Evolutionary conservation across 92 coral and sea anemone species (phyloP).

Genomic region (Zoanthus gigantus): DNA sequence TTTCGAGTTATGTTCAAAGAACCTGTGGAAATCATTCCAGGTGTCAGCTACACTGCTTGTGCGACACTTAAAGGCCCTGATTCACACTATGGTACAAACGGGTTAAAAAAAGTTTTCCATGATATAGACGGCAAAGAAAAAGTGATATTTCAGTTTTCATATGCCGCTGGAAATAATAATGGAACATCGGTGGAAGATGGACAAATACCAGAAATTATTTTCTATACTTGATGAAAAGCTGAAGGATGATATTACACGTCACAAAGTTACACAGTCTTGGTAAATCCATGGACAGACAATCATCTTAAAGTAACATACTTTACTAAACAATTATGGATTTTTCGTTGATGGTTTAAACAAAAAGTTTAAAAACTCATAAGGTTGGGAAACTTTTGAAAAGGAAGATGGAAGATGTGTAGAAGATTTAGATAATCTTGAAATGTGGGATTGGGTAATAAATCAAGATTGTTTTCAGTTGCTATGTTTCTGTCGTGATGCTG

Average conservation of each 20-base stretch:
- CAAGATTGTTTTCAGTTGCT: no score
- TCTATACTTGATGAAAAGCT: conserved; percentile 77
- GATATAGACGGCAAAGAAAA: conserved; percentile 87
- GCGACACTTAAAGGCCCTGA: conserved; percentile 97
- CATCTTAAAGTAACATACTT: no score
- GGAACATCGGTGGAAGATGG: conserved; percentile 99
- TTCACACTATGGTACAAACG: conserved; percentile 96
- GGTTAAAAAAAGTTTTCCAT: conserved; percentile 84
- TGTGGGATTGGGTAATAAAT: no score
- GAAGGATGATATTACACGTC: background rate
- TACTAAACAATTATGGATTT: no score
- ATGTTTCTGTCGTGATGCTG: no score
- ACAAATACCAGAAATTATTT: conserved; percentile 96
- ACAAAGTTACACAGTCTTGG: background rate
- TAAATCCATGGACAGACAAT: background rate
- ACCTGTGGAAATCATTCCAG: conserved; percentile 86
- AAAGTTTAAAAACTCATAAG: no score
- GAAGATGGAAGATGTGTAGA: no score
- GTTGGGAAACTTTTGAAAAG: no score
- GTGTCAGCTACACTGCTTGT: conserved; percentile 84
- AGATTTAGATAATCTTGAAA: no score
- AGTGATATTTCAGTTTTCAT: conserved; percentile 88
- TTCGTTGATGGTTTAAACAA: no score
- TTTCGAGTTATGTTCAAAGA: conserved; percentile 98
- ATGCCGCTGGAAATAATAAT: conserved; percentile 96